Conservation (phyloP, 2,888 invertebrate species). For the Netelia virgata region DNA sequence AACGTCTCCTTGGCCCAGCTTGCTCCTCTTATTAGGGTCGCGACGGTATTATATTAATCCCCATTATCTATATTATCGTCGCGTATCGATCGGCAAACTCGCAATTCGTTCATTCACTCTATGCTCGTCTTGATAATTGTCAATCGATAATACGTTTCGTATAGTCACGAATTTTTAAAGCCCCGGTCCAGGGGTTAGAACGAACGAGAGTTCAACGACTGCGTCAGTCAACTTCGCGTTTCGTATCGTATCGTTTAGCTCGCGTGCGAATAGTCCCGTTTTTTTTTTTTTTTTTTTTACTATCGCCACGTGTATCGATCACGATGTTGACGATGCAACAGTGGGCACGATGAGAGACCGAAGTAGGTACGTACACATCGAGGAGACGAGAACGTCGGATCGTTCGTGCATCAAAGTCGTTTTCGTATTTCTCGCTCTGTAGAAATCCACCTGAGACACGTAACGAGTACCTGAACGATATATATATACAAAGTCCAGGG, state of each 20-base stretch:
- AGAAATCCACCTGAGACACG: background rate
- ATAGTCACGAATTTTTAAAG: too few species aligned
- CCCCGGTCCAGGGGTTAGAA: background rate
- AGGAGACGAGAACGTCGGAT: background rate
- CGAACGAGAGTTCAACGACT: background rate
- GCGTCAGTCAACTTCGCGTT: background rate
- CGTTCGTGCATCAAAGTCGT: background rate
- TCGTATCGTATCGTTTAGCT: background rate
- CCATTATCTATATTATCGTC: background rate
- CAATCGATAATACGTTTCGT: background rate
- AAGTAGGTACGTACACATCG: background rate
- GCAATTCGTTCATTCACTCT: background rate
- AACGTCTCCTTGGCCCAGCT: constrained; percentile 49
- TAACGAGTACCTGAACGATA: background rate
- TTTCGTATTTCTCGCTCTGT: background rate
- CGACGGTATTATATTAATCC: background rate
- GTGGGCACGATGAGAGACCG: background rate
- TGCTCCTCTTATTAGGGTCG: constrained; percentile 37
- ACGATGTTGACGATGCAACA: background rate
- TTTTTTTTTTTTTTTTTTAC: background rate
- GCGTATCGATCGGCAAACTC: background rate
- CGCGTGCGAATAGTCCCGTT: background rate
- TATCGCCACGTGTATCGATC: background rate
- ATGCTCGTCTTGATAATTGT: background rate
- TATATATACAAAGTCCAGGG: background rate